These are phyloP conservation scores for Oophaga pumilio DNA, from an alignment of 2,113 vertebrate genomes.

Conservation along the genomic window DNA sequence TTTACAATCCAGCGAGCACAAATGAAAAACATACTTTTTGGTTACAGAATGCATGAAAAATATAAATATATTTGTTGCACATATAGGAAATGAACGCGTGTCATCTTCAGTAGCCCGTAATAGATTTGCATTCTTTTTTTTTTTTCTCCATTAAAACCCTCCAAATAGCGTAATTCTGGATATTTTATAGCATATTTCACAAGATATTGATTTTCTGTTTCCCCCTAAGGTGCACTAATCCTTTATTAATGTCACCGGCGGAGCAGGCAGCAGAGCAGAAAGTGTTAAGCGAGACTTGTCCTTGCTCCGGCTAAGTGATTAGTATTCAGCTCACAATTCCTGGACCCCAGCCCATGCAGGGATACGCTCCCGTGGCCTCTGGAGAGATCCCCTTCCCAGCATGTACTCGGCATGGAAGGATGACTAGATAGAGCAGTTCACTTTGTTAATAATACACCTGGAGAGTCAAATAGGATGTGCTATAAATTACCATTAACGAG, in stretches of 20 bases:
- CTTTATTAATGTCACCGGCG: constrained; percentile 44
- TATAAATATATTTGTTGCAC: background rate
- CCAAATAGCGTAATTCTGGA: constrained; percentile 5
- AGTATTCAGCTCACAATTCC: constrained; percentile 2
- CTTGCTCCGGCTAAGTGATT: constrained; percentile 39
- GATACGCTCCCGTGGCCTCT: background rate
- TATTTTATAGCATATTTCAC: constrained; percentile 43
- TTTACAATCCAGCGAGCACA: background rate
- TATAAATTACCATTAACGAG: background rate
- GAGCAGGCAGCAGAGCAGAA: constrained; percentile 43
- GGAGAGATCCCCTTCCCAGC: constrained; percentile 21
- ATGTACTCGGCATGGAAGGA: constrained; percentile 5
- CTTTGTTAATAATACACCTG: constrained; percentile 11
- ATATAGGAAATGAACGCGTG: background rate
- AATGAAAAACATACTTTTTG: background rate
- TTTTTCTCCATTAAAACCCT: constrained; percentile 3
- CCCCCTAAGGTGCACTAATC: constrained; percentile 42
- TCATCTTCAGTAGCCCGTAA: background rate
- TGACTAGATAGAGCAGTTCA: constrained; percentile 2
- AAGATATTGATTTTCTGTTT: constrained; percentile 46
- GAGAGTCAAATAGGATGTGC: background rate
- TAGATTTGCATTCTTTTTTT: background rate
- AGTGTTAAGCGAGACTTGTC: constrained; percentile 30
- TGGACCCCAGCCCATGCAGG: constrained; percentile 15
- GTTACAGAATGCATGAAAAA: background rate